Percentiles rank a stretch among this genome's conserved stretches.
Evolutionary conservation across 2,797 vertebrate species (phyloP).

Genomic region (Leuciscus waleckii): DNA sequence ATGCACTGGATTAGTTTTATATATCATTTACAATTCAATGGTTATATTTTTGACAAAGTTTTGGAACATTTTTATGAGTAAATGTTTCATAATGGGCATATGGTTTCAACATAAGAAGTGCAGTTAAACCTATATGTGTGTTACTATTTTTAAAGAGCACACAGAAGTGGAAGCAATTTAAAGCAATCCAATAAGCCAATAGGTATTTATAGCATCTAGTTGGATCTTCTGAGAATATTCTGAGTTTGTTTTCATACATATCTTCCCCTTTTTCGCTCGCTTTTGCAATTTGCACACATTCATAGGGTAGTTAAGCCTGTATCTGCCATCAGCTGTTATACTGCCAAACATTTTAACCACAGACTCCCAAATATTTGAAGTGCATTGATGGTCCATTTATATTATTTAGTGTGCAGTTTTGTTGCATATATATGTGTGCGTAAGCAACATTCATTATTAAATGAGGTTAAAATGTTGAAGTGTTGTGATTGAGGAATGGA

Average conservation of each 20-base stretch:
- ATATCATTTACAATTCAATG: background rate
- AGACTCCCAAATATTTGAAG: constrained; percentile 3
- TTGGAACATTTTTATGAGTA: background rate
- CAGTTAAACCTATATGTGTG: background rate
- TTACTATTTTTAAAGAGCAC: constrained; percentile 22
- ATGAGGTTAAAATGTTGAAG: constrained; percentile 33
- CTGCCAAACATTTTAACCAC: constrained; percentile 8
- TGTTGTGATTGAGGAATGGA: constrained; percentile 38
- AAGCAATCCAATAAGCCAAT: background rate
- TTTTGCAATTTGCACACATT: background rate
- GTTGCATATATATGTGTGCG: background rate
- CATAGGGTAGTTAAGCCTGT: background rate
- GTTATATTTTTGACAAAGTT: background rate
- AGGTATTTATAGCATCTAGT: constrained; percentile 6
- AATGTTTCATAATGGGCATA: background rate
- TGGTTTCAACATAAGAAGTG: constrained; percentile 2
- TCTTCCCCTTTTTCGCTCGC: background rate
- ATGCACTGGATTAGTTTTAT: background rate
- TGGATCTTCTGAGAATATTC: constrained; percentile 6
- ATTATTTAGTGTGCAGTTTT: background rate
- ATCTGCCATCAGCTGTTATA: background rate
- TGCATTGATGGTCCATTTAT: constrained; percentile 5
- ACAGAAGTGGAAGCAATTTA: background rate
- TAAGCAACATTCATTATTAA: constrained; percentile 22
- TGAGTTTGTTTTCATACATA: constrained; percentile 12